Base-by-base conservation (phyloP, 2,797 vertebrate species). In the Alosa sapidissima region DNA sequence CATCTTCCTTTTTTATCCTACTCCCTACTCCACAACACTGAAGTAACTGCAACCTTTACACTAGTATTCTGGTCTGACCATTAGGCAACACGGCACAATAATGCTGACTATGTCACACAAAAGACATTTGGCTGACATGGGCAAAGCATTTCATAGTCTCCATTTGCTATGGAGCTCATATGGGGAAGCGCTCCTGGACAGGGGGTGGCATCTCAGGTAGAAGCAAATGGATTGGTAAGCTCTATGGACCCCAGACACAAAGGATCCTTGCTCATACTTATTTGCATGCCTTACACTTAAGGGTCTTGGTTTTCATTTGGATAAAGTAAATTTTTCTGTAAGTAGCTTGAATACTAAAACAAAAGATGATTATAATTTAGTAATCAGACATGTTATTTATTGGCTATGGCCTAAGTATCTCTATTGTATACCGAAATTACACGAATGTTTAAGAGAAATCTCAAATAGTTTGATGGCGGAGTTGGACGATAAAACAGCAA, bases 1-100 rank as follows among this genome's bases (percentile, higher is more conserved):
- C 65, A 88, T 87, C 60, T 85, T 86, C 41, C 54, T 62, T 83
- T 81, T 81, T 10, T 84, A 83, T 81, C 83, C 49, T 41, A 58
- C 36, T 47, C 8, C 7, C 9, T 52, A 13, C 10, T 52, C 9
- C 1, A 28, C 60, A 65, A 7, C 9, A 62, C 24, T 62, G 60
- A 28, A 10, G 24, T 10, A 28, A 24, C 60, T 62, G 60, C 28
- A 16, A 60, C 19, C 19, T 24, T n/a, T 65, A 33, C 1, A 14
- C 9, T 28, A 33, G 24, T 33, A 36, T 24, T 33, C 28, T 33
- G 28, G 24, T 14, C 28, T 68, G 24, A 9, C 24, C 7, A 3
- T 33, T 68, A 24, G 10, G 62, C 62, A 68, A 14, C 11, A 36
- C 3, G 11, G 24, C 9, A n/a, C n/a, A 65, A 1, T 33, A 68